Percentiles rank a stretch among this genome's conserved stretches.
Conservation (phyloP, 2,113 vertebrate species). For the Eira barbara region DNA sequence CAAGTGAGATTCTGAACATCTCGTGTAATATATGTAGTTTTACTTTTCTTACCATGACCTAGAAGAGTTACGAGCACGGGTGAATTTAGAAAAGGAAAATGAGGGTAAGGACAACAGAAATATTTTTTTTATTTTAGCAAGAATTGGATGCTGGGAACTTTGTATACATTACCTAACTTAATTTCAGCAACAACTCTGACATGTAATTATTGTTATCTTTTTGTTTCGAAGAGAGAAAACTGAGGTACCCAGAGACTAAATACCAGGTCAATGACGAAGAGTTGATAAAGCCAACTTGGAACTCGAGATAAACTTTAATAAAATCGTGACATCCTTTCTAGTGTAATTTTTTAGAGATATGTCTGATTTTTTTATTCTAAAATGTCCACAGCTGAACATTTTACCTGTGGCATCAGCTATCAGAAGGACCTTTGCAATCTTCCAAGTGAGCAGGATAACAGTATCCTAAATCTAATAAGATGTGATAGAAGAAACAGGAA, state of each 20-base stretch:
- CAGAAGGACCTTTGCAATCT: conserved; percentile 78
- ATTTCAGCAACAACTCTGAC: background rate
- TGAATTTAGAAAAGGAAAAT: background rate
- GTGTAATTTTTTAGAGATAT: background rate
- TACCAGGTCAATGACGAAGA: background rate
- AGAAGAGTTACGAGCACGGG: conserved; percentile 39
- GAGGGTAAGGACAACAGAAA: background rate
- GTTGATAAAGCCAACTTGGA: background rate
- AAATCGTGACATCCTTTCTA: background rate
- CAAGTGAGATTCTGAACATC: conserved; percentile 24
- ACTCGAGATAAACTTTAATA: background rate
- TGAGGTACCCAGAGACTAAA: background rate
- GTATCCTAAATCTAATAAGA: conserved; percentile 83
- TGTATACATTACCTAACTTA: background rate
- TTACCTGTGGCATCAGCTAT: conserved; percentile 82
- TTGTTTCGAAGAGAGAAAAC: background rate
- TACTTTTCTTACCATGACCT: conserved; percentile 45
- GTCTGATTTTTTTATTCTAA: conserved; percentile 77
- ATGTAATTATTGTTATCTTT: background rate
- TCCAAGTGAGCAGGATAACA: conserved; percentile 78
- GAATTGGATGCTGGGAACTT: background rate
- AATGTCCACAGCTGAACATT: conserved; percentile 77
- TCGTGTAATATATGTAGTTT: conserved; percentile 29
- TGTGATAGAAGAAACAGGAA: conserved; percentile 82
- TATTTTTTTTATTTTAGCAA: background rate